Base-by-base conservation (phyloP, 2,888 invertebrate genomes). In the Torymus auratus region DNA sequence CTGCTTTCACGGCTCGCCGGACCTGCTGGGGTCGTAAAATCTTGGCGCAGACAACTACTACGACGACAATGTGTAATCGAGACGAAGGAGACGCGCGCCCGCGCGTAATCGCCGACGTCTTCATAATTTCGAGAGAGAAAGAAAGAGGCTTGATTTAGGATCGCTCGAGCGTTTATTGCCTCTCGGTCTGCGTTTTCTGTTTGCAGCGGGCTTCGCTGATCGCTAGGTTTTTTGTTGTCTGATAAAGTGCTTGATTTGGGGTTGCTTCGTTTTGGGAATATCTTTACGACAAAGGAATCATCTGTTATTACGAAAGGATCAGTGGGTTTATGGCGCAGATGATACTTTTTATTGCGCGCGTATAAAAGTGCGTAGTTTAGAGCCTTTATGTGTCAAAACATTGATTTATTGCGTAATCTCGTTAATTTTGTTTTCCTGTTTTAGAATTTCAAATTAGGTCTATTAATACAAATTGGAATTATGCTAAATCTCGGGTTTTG, bases 41-140 rank as follows among this genome's bases (percentile, higher is more conserved):
- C 62, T 7, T 15, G 53, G 52, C 2, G 20, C 17, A 23, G 23
- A 53, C 12, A 0, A 41, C 41, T 41, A 41, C 41, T 41, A 41
- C 41, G 53, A 55, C 23, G 68, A 68, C 68, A 17, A 14, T 23
- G 68, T 55, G 68, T 20, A 68, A 68, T 68, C 23, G 67, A 67
- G 67, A 67, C 20, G 20, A 17, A 41, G 41, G 41, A 41, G 7
- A 12, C 62, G 28, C 23, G 17, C 12, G 28, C 23, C 13, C 23
- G 10, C 62, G 23, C 13, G 62, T 23, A 50, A 15, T 7, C 14
- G 28, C 17, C 60, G 53, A 62, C 61, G 60, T 76, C 68, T 76
- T 69, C 55, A 62, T 60, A 67, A 67, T 20, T 67, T 60, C 12
- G 50, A 52, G 60, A 53, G 20, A 20, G 20, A 20, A 20, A 20